A percentile compares a stretch with the other conserved stretches of the same genome.
These are phyloP conservation scores for Acromyrmex heyeri DNA, from an alignment of 1,140 invertebrate genomes.

Conservation along the genomic window DNA sequence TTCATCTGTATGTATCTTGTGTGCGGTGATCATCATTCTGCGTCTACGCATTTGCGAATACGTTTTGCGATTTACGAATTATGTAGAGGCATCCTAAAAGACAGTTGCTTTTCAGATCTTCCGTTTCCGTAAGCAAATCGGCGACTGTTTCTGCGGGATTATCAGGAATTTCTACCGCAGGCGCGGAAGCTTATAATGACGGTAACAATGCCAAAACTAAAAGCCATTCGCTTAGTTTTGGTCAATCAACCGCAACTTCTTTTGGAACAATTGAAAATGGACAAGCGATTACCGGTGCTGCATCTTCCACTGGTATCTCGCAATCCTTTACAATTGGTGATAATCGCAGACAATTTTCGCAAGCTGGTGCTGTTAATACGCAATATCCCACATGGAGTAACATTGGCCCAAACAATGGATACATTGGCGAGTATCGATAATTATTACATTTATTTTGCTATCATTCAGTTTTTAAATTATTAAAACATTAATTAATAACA, in stretches of 20 bases:
- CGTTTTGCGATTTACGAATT: no score
- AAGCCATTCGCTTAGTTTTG: conserved; percentile 77
- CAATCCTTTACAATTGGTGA: conserved; percentile 75
- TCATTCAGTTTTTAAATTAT: background rate
- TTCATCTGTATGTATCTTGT: no score
- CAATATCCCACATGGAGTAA: conserved; percentile 71
- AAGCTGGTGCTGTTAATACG: conserved; percentile 27
- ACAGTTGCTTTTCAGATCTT: conserved; percentile 54
- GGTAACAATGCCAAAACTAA: conserved; percentile 72
- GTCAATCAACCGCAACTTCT: conserved; percentile 78
- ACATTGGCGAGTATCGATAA: conserved; percentile 38
- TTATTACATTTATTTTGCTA: conserved; percentile 5
- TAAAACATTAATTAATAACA: background rate
- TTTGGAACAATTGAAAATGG: conserved; percentile 79
- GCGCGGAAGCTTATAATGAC: background rate
- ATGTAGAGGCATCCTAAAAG: no score
- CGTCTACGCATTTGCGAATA: no score
- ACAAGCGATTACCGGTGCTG: conserved; percentile 78
- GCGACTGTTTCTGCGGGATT: conserved; percentile 80
- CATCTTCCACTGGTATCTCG: conserved; percentile 77
- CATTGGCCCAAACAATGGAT: conserved; percentile 73
- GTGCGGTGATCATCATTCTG: no score
- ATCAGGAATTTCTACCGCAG: conserved; percentile 50
- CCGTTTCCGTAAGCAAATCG: conserved; percentile 81
- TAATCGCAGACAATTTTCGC: conserved; percentile 65